Evolutionary conservation across 2,797 vertebrate genomes (phyloP).

Genomic region (Myotis pilosus): DNA sequence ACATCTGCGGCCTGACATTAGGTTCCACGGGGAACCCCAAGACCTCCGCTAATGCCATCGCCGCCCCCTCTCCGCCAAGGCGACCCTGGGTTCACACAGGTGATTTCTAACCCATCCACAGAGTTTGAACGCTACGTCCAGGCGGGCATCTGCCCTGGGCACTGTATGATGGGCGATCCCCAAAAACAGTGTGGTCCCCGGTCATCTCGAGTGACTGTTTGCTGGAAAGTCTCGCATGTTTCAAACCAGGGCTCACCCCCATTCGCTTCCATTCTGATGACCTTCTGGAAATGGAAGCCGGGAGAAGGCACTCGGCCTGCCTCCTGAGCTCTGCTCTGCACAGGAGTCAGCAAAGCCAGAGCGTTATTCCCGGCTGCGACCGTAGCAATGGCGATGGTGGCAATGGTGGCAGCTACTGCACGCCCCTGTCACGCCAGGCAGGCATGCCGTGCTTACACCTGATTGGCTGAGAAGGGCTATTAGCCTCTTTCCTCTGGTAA

Average conservation of each 20-base stretch:
- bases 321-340: background rate
- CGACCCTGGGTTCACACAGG: background rate
- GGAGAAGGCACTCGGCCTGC: background rate
- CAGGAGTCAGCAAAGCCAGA: background rate
- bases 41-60: background rate
- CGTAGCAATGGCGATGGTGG: too few species aligned
- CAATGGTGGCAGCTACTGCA: accelerated
- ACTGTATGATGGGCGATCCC: background rate
- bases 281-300: accelerated
- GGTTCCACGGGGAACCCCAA: accelerated
- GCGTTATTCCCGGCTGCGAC: too few species aligned
- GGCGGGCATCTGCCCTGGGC: background rate
- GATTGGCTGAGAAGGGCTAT: accelerated
- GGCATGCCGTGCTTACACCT: accelerated
- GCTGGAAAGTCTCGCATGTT: background rate
- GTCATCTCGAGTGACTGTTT: background rate
- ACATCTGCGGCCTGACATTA: background rate
- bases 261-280: background rate
- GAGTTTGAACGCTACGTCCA: background rate
- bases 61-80: background rate
- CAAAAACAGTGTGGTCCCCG: background rate
- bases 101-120: background rate
- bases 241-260: background rate
- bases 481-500: background rate
- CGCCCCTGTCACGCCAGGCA: accelerated